phyloP scores from a whole-genome alignment of 1,140 invertebrate genomes.

The Orchesella cincta region DNA sequence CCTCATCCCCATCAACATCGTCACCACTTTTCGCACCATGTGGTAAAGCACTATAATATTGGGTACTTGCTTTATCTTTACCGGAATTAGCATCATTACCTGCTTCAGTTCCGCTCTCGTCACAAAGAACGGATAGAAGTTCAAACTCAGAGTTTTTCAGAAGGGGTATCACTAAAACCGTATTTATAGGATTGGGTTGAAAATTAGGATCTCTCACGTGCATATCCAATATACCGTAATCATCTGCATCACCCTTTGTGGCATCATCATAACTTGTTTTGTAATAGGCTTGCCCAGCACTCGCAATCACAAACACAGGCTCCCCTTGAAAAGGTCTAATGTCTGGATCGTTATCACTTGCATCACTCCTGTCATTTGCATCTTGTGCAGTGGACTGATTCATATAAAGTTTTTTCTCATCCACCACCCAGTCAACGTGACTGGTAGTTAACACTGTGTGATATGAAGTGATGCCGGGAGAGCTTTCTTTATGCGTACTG shows the following conservation, averaged over 20 bases:
- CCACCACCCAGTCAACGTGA: background rate
- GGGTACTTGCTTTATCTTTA: background rate
- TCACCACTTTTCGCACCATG: background rate
- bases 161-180: background rate
- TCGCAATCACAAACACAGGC: background rate
- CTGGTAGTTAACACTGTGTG: background rate
- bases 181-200: too few species aligned
- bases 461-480: background rate
- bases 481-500: background rate
- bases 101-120: background rate
- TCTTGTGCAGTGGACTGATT: too few species aligned
- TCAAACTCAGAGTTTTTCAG: background rate
- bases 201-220: background rate
- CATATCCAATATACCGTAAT: background rate
- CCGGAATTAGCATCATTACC: background rate
- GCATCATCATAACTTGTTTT: too few species aligned
- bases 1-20: background rate
- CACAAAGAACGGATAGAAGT: background rate
- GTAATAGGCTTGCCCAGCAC: background rate
- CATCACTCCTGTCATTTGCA: conserved; percentile 11
- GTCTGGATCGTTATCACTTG: too few species aligned
- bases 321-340: background rate
- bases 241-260: too few species aligned
- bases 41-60: background rate
- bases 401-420: too few species aligned